phyloP scores from a whole-genome alignment of 2,888 invertebrate genomes.

The Hesperia comma region DNA sequence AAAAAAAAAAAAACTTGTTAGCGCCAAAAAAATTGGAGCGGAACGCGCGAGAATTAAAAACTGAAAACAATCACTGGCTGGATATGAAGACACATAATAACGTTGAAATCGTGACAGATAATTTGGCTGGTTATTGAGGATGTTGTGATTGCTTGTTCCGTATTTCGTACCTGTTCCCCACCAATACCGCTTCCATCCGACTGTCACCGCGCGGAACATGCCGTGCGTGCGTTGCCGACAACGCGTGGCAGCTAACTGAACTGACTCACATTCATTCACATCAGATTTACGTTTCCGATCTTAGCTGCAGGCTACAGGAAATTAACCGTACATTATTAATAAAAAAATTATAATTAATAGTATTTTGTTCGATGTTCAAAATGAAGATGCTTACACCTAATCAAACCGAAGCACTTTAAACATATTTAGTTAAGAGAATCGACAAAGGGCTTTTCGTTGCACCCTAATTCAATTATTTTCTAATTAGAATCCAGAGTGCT shows the following conservation, averaged over 20 bases:
- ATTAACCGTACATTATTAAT: background rate
- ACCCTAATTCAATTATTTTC: conserved; percentile 78
- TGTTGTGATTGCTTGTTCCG: conserved; percentile 69
- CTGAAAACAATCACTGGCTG: conserved; percentile 20
- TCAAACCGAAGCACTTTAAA: background rate
- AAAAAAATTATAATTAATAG: conserved; percentile 34
- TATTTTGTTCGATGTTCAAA: conserved; percentile 33
- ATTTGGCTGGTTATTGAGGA: conserved; percentile 65
- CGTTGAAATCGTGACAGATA: conserved; percentile 50
- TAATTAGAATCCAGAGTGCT: conserved; percentile 81
- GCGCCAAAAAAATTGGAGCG: conserved; percentile 34
- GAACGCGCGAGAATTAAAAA: conserved; percentile 33
- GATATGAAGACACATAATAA: conserved; percentile 30
- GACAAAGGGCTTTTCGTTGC: conserved; percentile 66
- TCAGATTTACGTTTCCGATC: conserved; percentile 40
- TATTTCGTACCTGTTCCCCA: conserved; percentile 76
- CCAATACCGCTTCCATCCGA: conserved; percentile 80
- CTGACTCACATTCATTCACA: conserved; percentile 41
- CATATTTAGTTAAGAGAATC: conserved; percentile 43
- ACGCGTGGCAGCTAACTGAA: conserved; percentile 73
- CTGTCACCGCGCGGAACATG: conserved; percentile 77
- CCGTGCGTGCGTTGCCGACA: conserved; percentile 68
- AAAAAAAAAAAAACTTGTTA: conserved; percentile 18
- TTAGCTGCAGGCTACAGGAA: conserved; percentile 5
- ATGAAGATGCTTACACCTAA: conserved; percentile 5